A percentile compares a stretch with the other conserved stretches of the same genome.
Conservation (phyloP, 2,797 vertebrate genomes). For the Sarcoramphus papa region DNA sequence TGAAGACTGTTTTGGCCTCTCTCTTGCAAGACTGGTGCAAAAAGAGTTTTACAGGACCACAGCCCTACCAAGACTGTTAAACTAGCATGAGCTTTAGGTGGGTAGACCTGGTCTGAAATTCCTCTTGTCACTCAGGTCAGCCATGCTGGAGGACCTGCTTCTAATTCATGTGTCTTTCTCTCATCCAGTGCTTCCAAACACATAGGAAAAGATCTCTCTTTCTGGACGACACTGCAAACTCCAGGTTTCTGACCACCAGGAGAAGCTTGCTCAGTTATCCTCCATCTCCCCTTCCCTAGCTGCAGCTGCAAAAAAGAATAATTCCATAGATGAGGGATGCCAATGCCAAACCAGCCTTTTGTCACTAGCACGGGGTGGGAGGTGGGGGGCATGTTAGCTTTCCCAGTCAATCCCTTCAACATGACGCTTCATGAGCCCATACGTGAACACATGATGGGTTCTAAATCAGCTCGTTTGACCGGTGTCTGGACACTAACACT, state of each 20-base stretch:
- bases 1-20: background rate
- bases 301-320: background rate
- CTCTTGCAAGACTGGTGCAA: background rate
- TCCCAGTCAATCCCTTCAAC: background rate
- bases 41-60: background rate
- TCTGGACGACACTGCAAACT: rapidly evolving
- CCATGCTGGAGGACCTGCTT: background rate
- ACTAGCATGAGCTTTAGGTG: background rate
- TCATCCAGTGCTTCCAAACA: background rate
- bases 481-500: background rate
- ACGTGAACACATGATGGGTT: background rate
- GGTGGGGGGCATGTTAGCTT: background rate
- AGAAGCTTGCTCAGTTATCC: background rate
- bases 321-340: background rate
- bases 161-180: background rate
- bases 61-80: background rate
- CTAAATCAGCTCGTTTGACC: background rate
- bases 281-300: background rate
- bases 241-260: background rate
- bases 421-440: background rate
- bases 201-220: background rate
- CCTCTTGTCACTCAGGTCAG: background rate
- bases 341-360: background rate
- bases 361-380: background rate
- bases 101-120: background rate